Conservation (phyloP, 2,888 invertebrate genomes). For the Lasioglossum lativentre region DNA sequence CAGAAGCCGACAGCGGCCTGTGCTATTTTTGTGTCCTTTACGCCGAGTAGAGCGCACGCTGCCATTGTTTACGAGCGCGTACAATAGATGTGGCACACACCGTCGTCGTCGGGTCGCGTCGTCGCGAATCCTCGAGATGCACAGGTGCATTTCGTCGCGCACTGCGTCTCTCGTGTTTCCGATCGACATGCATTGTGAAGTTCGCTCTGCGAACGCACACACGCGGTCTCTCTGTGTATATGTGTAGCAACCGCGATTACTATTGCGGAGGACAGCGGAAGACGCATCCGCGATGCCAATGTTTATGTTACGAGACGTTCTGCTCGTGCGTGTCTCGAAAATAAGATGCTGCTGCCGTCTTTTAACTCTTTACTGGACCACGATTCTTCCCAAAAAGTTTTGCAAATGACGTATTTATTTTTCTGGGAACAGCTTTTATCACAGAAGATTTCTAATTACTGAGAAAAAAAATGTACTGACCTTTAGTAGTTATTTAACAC, state of each 20-base stretch:
- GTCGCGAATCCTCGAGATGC: not conserved
- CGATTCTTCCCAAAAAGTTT: too few relatives aligned
- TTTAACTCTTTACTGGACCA: not conserved
- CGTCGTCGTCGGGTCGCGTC: not conserved
- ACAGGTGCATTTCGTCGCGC: slow-evolving; percentile 10
- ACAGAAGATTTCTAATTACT: too few relatives aligned
- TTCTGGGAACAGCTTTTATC: too few relatives aligned
- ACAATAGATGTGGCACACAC: slow-evolving; percentile 24
- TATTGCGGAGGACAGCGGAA: not conserved
- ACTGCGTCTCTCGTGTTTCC: not conserved
- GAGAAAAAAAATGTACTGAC: too few relatives aligned
- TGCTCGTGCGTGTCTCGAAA: not conserved
- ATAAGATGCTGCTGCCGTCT: not conserved
- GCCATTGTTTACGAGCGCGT: slow-evolving; percentile 31
- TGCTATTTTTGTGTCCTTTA: slow-evolving; percentile 42
- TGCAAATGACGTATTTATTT: too few relatives aligned
- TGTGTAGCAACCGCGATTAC: not conserved
- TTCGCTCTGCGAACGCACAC: not conserved
- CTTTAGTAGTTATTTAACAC: too few relatives aligned
- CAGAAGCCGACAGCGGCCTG: slow-evolving; percentile 23
- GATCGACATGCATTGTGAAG: slow-evolving; percentile 19
- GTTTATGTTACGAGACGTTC: not conserved
- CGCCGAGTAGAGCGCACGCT: slow-evolving; percentile 1
- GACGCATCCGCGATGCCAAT: not conserved
- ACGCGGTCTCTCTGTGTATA: not conserved